Percentiles rank a stretch among this genome's conserved stretches.
Conservation (phyloP, 2,113 vertebrate species). For the Paradoxurus hermaphroditus region DNA sequence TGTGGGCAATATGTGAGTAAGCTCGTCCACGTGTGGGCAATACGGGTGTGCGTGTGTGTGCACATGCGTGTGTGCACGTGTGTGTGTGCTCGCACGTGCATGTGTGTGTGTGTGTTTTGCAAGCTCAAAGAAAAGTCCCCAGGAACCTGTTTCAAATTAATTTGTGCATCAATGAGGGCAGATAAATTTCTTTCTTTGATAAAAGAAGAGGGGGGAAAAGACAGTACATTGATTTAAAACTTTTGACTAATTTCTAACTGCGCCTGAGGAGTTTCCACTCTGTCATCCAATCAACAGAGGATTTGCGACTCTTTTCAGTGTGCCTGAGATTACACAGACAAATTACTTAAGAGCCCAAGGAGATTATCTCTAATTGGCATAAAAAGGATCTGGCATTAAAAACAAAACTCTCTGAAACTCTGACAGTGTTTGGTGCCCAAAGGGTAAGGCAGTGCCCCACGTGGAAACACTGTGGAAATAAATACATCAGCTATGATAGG, state of each 20-base stretch:
- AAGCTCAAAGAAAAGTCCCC: background rate
- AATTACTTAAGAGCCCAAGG: conserved; percentile 73
- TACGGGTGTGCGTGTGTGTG: background rate
- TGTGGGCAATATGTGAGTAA: background rate
- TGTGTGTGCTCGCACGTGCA: background rate
- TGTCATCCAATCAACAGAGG: conserved; percentile 70
- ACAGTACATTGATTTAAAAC: conserved; percentile 46
- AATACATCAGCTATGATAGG: background rate
- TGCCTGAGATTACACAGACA: conserved; percentile 71
- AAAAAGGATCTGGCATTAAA: conserved; percentile 61
- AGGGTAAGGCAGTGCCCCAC: conserved; percentile 34
- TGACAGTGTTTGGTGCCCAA: conserved; percentile 61
- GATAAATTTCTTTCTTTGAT: conserved; percentile 57
- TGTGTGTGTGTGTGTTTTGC: background rate
- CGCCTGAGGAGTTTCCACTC: conserved; percentile 64
- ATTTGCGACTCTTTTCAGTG: conserved; percentile 62
- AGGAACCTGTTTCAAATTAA: conserved; percentile 59
- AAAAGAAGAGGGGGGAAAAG: conserved; percentile 35
- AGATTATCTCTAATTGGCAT: conserved; percentile 78
- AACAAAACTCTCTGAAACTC: conserved; percentile 61
- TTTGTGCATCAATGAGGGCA: conserved; percentile 26
- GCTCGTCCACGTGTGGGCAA: background rate
- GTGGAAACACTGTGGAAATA: conserved; percentile 37
- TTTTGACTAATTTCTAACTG: conserved; percentile 60
- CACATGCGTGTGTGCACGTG: no score